Conservation (phyloP, 1,140 invertebrate species). For the Lasioglossum baleicum region DNA sequence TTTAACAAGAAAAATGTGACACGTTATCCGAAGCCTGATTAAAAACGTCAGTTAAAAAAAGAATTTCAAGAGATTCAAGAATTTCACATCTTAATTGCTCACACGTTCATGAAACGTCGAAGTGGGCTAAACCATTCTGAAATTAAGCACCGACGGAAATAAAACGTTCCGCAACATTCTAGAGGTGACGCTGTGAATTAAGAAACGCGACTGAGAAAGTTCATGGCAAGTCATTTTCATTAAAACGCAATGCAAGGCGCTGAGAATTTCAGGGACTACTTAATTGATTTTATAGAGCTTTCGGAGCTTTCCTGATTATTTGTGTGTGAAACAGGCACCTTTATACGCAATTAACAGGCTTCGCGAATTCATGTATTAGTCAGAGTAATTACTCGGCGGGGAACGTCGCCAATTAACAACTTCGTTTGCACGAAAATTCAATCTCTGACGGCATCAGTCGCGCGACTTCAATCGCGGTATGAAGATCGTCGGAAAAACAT, state of each 20-base stretch:
- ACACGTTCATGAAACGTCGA: not conserved
- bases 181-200: not conserved
- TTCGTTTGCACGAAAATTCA: not conserved
- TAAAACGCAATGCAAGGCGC: not conserved
- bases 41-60: too few relatives aligned
- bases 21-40: too few relatives aligned
- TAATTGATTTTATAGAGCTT: not conserved
- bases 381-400: not conserved
- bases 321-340: not conserved
- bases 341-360: not conserved
- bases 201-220: not conserved
- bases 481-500: too few relatives aligned
- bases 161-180: not conserved
- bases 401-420: not conserved
- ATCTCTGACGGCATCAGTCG: too few relatives aligned
- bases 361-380: too few relatives aligned
- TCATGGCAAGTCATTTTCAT: not conserved
- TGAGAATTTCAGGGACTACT: not conserved
- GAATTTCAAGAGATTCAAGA: too few relatives aligned
- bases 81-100: too few relatives aligned
- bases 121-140: not conserved
- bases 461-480: not conserved
- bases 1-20: too few relatives aligned
- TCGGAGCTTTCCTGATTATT: not conserved
- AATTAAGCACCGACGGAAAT: not conserved